phyloP scores from a whole-genome alignment of 2,113 vertebrate genomes.

The Phyllostomus discolor region DNA sequence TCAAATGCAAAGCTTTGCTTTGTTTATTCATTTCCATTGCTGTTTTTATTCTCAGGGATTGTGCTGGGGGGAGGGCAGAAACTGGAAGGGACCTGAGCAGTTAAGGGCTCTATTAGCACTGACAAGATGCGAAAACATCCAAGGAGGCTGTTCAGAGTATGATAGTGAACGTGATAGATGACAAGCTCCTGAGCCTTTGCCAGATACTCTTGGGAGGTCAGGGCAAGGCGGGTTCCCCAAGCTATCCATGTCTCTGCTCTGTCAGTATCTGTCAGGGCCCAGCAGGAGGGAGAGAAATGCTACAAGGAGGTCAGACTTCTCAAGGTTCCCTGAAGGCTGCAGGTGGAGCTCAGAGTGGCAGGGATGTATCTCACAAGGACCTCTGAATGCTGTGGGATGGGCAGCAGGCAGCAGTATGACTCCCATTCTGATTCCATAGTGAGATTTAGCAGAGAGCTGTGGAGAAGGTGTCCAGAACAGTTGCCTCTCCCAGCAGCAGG shows the following conservation, averaged over 20 bases:
- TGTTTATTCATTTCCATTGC: neutral
- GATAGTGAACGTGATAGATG: neutral
- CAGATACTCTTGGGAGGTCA: neutral
- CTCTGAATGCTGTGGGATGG: neutral
- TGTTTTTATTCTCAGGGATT: neutral
- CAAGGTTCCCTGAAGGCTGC: neutral
- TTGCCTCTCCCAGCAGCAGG: neutral
- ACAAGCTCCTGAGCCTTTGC: neutral
- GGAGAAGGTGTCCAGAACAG: neutral
- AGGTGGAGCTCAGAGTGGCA: neutral
- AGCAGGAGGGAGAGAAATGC: neutral
- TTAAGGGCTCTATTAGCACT: neutral
- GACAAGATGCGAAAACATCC: constrained; percentile 4
- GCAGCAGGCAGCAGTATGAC: neutral
- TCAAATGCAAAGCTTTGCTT: neutral
- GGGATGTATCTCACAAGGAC: neutral
- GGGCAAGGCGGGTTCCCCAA: neutral
- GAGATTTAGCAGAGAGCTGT: neutral
- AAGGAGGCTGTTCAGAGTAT: neutral
- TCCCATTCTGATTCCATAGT: neutral
- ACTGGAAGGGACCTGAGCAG: neutral
- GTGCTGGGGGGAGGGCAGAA: neutral
- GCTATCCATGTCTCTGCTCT: neutral
- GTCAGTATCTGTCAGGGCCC: constrained; percentile 35
- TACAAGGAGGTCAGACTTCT: neutral